phyloP scores from a whole-genome alignment of 1,140 invertebrate species.

The Asobara japonica region DNA sequence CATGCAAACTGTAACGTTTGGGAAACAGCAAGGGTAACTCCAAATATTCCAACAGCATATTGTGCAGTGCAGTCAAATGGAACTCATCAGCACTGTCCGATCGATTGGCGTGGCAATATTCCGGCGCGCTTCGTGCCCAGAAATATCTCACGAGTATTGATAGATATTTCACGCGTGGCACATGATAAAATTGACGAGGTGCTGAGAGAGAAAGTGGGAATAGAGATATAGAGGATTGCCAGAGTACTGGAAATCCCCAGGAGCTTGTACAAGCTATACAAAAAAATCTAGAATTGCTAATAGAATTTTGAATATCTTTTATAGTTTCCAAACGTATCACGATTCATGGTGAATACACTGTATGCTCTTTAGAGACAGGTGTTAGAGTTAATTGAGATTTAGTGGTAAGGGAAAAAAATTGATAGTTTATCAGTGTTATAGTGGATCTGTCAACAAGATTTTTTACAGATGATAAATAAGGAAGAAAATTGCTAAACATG shows the following conservation, averaged over 20 bases:
- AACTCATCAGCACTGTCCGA: not conserved
- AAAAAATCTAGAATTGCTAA: not conserved
- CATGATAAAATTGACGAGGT: not conserved
- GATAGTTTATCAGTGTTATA: not conserved
- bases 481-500: too few species aligned
- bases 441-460: too few species aligned
- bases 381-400: not conserved
- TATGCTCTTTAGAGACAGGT: not conserved
- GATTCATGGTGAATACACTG: not conserved
- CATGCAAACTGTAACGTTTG: too few species aligned
- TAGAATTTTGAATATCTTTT: not conserved
- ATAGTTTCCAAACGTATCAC: not conserved
- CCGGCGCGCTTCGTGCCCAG: not conserved
- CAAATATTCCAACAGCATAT: too few species aligned
- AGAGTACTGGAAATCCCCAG: not conserved
- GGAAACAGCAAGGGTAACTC: too few species aligned
- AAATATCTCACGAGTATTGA: not conserved
- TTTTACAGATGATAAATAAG: too few species aligned
- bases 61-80: too few species aligned
- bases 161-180: not conserved
- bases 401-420: not conserved
- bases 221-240: too few species aligned
- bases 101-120: not conserved
- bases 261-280: not conserved
- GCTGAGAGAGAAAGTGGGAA: not conserved